Evolutionary conservation across 2,888 invertebrate species (phyloP), one percentile per base, ranked within the genome.

Genomic region (Philereme transversata): DNA sequence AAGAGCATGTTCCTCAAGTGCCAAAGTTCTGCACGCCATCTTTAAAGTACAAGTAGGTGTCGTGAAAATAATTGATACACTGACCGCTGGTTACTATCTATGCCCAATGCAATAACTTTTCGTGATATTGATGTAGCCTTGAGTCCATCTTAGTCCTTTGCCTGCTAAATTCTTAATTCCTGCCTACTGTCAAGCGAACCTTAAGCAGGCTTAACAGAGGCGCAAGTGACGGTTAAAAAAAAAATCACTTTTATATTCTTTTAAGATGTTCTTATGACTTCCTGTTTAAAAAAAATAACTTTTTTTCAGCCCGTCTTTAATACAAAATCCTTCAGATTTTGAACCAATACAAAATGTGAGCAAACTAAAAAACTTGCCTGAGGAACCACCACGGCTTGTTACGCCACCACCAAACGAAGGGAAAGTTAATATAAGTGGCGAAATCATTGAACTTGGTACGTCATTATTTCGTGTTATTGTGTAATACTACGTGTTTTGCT

Each of bases 21-120:
- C 84, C 83, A 0, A 83, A 79, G 69, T 90, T 89, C 62, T 82
- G 84, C 65, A 91, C 90, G 0, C 91, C 91, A 1, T 75, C 75
- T 41, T 72, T 90, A 38, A 90, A 91, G 59, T 90, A 90, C 69
- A 91, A 90, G 91, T 91, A 55, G 43, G 62, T 48, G 35, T 10
- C 34, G 65, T 80, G 86, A 2, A 22, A 22, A 22, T 22, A 22
- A 22, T 22, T 22, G 22, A 22, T 22, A 22, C 22, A 22, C 22
- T 22, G 22, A 3, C 22, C 22, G 22, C 22, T 22, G 22, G 22
- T 22, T 22, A 3, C 22, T 22, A 22, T 3, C 22, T 22, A 22
- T 3, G n/a, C n/a, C n/a, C n/a, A n/a, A n/a, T n/a, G 1, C 22
- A 22, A 22, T 22, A 22, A 22, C 22, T 22, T 22, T 22, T 22